Conservation (phyloP, 2,888 invertebrate species). For the Ornithoptera alexandrae region DNA sequence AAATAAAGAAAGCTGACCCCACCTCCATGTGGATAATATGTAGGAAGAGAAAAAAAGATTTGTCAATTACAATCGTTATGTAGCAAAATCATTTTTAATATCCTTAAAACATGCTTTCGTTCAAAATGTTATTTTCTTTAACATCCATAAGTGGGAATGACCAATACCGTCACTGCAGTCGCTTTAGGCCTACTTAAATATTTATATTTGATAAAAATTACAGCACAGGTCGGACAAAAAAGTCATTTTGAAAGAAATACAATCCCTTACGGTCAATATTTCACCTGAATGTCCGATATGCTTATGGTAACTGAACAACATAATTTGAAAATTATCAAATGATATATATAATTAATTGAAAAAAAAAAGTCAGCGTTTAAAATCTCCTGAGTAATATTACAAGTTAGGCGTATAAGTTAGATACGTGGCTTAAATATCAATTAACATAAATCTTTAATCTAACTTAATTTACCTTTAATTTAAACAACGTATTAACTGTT, state of each 20-base stretch:
- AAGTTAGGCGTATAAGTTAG: neutral
- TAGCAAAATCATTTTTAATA: neutral
- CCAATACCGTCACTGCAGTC: neutral
- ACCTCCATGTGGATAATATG: too few species aligned
- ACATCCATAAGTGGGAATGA: neutral
- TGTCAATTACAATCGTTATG: too few species aligned
- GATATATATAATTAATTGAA: slow-evolving; percentile 20
- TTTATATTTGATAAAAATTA: slow-evolving; percentile 4
- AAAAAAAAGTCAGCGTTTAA: slow-evolving; percentile 5
- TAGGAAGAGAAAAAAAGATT: too few species aligned
- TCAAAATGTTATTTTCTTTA: too few species aligned
- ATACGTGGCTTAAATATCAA: slow-evolving; percentile 16
- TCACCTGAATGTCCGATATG: slow-evolving; percentile 10
- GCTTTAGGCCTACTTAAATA: neutral
- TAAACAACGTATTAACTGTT: slow-evolving; percentile 31
- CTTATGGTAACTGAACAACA: slow-evolving; percentile 7
- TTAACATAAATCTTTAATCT: slow-evolving; percentile 39
- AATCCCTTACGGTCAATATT: slow-evolving; percentile 1
- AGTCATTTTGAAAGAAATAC: neutral
- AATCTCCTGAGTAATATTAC: slow-evolving; percentile 12
- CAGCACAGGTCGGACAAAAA: neutral
- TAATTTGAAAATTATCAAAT: slow-evolving; percentile 19
- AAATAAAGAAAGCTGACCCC: too few species aligned
- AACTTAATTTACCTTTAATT: slow-evolving; percentile 50
- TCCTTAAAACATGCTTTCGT: neutral